Evolutionary conservation across 2,797 vertebrate species (phyloP).

Genomic region (Arctocebus calabarensis): DNA sequence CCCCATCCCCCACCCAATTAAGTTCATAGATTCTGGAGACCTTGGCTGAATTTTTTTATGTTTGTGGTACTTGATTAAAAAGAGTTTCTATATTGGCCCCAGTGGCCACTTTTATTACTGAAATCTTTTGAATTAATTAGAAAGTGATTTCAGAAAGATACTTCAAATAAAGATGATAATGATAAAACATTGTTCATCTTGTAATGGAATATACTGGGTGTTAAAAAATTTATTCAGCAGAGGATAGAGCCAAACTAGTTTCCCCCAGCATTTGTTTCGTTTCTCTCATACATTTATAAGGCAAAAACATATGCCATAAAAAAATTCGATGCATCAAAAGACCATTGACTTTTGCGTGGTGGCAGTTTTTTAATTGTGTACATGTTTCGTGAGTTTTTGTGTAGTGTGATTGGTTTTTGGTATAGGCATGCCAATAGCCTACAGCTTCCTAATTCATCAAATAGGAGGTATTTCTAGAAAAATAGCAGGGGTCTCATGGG

Average conservation of each 20-base stretch:
- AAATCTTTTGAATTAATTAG: slow-evolving; percentile 28
- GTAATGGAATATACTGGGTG: not conserved
- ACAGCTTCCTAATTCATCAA: not conserved
- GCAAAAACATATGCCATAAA: not conserved
- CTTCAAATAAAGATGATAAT: not conserved
- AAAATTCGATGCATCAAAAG: slow-evolving; percentile 28
- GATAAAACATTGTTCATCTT: not conserved
- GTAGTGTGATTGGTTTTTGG: slow-evolving; percentile 1
- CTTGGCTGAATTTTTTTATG: not conserved
- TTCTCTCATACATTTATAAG: slow-evolving; percentile 11
- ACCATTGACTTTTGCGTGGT: not conserved
- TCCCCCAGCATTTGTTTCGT: not conserved
- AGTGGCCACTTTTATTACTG: not conserved
- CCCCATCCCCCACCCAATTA: too few species aligned
- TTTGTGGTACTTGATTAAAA: not conserved
- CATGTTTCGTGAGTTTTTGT: not conserved
- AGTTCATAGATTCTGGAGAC: not conserved
- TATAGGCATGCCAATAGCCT: not conserved
- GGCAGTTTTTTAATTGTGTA: not conserved
- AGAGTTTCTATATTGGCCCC: not conserved
- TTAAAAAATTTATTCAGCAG: not conserved
- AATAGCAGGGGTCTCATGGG: not conserved
- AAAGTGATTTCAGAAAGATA: not conserved
- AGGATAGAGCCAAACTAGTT: not conserved
- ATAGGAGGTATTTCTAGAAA: slow-evolving; percentile 31